Base-by-base conservation (phyloP, 1,140 invertebrate genomes). In the Neuroterus valhalla region DNA sequence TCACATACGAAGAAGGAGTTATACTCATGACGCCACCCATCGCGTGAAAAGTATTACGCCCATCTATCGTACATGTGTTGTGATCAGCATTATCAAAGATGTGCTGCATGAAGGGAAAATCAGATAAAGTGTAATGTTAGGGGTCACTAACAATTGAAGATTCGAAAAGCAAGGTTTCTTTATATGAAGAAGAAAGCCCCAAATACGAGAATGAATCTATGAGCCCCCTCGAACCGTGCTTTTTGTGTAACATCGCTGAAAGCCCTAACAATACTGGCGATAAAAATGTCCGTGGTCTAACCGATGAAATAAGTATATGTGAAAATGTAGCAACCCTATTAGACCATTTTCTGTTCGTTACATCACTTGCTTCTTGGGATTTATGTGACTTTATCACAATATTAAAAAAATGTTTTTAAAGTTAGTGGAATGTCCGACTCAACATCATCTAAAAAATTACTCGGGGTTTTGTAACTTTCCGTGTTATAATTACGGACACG, bases 41-140 rank as follows among this genome's bases (percentile, higher is more conserved):
- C 17, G 44, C 66, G 50, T 84, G 77, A 45, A 82, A 79, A 46
- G 77, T 79, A 52, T 80, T 73, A 15, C 23, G 55, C 12, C 81
- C 80, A 76, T 83, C 78, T 21, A 82, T 43, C 1, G 80, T 82
- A 50, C 68, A 46, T 11, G 70, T 69, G 42, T 80, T 77, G 52
- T 74, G 50, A 72, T 83, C 81, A 3, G 81, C 81, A 72, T 81
- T 83, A 45, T 80, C 80, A 62, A 73, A 81, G n/a, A 74, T 55
- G 55, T 74, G 80, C 69, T 82, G 80, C 71, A 48, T 2, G 8
- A 48, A 19, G 2, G 46, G 42, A 38, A 46, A 68, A 81, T 43
- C 62, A 46, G 5, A 66, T 42, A 69, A 17, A 8, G 14, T n/a
- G 23, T 68, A 70, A 67, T 72, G 21, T 62, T 62, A 19, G 43